A percentile compares a stretch with the other conserved stretches of the same genome.
These are phyloP conservation scores for Ostrea denselamellosa DNA, from an alignment of 1,140 invertebrate genomes.

Conservation along the genomic window DNA sequence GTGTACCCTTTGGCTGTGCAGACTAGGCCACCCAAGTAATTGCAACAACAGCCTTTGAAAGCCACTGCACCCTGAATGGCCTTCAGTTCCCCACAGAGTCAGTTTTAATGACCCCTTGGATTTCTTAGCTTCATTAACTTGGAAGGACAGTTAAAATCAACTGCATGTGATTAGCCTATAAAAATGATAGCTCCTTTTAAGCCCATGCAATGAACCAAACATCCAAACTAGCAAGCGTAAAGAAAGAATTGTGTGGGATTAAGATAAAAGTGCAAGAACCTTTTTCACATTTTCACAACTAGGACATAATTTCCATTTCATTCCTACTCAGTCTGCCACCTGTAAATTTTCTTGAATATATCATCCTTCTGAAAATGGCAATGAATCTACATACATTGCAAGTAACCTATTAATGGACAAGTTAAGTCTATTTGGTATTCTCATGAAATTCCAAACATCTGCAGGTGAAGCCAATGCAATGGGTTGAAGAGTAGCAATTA, in stretches of 20 bases:
- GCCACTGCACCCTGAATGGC: background rate
- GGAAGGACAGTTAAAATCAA: slow-evolving; percentile 32
- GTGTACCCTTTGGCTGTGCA: background rate
- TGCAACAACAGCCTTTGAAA: background rate
- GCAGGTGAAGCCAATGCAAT: slow-evolving; percentile 11
- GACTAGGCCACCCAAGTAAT: slow-evolving; percentile 9
- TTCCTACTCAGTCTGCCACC: background rate
- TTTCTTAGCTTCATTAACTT: slow-evolving; percentile 32
- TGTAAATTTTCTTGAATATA: background rate
- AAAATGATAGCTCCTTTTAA: background rate
- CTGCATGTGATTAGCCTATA: slow-evolving; percentile 39
- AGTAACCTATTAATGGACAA: too few relatives aligned
- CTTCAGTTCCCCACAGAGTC: background rate
- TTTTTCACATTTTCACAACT: slow-evolving; percentile 10
- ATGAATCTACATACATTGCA: background rate
- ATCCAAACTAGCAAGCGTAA: slow-evolving; percentile 9
- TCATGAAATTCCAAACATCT: slow-evolving; percentile 30
- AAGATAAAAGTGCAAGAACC: slow-evolving; percentile 6
- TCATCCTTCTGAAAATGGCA: background rate
- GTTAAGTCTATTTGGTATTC: background rate
- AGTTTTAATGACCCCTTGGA: slow-evolving; percentile 29
- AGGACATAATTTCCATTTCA: slow-evolving; percentile 22
- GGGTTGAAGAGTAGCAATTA: slow-evolving; percentile 6
- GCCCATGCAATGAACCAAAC: slow-evolving; percentile 19
- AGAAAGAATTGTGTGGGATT: slow-evolving; percentile 1